These are phyloP conservation scores for Pelochelys cantorii DNA, from an alignment of 2,797 vertebrate genomes.

Conservation along the genomic window DNA sequence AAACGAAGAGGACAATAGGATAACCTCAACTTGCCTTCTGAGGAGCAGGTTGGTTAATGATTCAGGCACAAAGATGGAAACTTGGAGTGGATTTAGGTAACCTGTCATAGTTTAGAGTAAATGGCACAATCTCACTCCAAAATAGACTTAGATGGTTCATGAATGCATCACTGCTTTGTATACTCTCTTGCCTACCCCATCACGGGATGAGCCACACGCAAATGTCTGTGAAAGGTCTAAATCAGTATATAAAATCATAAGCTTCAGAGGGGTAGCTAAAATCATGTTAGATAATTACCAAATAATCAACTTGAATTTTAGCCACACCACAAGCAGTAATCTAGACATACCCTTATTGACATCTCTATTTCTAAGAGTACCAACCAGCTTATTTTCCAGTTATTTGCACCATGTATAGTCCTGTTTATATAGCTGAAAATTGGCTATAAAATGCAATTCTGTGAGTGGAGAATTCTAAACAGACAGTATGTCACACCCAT, in stretches of 20 bases:
- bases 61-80: neutral
- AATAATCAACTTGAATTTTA: neutral
- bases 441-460: rapidly evolving
- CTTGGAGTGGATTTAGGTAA: neutral
- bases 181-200: neutral
- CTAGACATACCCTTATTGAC: neutral
- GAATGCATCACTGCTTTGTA: neutral
- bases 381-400: neutral
- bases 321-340: neutral
- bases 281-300: neutral
- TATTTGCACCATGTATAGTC: neutral
- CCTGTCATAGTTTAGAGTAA: neutral
- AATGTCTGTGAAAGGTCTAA: neutral
- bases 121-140: rapidly evolving
- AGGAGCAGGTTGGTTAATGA: neutral
- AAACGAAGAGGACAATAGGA: neutral
- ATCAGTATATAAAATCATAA: neutral
- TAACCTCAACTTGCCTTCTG: neutral
- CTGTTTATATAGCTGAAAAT: neutral
- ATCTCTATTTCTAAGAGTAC: neutral
- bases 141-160: neutral
- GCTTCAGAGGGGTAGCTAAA: neutral
- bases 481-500: neutral
- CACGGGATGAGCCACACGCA: neutral
- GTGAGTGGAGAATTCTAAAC: neutral